Conservation (phyloP, 2,797 vertebrate genomes). For the Gallinago solitaria region DNA sequence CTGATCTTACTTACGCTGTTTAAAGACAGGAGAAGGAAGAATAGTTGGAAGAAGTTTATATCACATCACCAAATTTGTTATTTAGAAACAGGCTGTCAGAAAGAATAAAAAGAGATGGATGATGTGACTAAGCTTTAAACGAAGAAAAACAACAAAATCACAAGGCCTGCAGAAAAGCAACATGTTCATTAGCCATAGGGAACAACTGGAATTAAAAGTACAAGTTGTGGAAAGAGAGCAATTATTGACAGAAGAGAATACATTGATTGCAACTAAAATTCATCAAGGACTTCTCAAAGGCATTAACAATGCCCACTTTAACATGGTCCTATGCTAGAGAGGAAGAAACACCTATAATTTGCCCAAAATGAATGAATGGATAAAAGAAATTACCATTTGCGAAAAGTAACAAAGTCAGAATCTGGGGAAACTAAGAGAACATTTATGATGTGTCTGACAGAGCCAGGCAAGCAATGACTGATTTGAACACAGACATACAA, state of each 20-base stretch:
- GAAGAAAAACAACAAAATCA: not conserved
- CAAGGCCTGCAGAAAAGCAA: not conserved
- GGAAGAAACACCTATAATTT: not conserved
- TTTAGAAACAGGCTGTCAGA: not conserved
- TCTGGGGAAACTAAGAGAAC: not conserved
- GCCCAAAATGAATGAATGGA: not conserved
- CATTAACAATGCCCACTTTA: not conserved
- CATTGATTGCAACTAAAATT: not conserved
- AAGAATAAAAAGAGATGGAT: not conserved
- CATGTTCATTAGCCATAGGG: not conserved
- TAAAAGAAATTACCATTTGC: not conserved
- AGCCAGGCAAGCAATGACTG: not conserved
- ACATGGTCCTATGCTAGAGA: not conserved
- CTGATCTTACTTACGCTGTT: not conserved
- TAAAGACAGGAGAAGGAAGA: not conserved
- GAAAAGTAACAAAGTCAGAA: not conserved
- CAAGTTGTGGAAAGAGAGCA: not conserved
- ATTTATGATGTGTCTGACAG: not conserved
- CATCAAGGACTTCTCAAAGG: not conserved
- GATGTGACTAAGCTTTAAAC: not conserved
- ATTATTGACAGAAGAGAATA: not conserved
- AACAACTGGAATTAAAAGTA: not conserved
- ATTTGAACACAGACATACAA: not conserved
- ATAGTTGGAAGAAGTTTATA: not conserved
- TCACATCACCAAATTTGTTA: rapidly evolving